phyloP scores from a whole-genome alignment of 2,797 vertebrate genomes.

The Mycteria americana region DNA sequence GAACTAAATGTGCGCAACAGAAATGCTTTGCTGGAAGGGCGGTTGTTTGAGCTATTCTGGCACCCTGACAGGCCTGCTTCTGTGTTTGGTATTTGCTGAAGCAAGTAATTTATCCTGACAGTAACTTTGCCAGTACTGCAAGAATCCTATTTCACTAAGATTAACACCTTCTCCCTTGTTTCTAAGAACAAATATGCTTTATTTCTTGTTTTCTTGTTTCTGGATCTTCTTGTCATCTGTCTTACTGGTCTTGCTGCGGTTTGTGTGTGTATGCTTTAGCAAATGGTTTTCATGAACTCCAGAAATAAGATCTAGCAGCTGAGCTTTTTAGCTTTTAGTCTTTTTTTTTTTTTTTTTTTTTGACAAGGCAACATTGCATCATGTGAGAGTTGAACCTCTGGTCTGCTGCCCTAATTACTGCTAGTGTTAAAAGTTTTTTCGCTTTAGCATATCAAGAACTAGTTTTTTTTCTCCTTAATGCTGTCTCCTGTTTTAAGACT shows the following conservation, averaged over 20 bases:
- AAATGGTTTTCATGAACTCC: background rate
- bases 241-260: background rate
- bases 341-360: background rate
- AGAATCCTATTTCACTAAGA: constrained; percentile 5
- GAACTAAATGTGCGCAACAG: background rate
- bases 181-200: background rate
- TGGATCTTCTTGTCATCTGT: background rate
- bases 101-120: constrained; percentile 43
- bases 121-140: background rate
- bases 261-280: background rate
- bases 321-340: background rate
- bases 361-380: background rate
- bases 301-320: background rate
- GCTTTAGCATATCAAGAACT: background rate
- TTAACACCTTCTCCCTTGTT: constrained; percentile 1
- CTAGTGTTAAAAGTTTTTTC: background rate
- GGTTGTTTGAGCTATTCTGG: background rate
- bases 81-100: constrained; percentile 13
- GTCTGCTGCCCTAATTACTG: background rate
- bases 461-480: background rate
- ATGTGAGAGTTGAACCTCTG: background rate
- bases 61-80: background rate
- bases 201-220: constrained; percentile 1
- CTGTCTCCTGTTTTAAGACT: background rate
- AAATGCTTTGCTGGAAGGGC: background rate